Percentiles rank a stretch among this genome's conserved stretches.
phyloP scores from a whole-genome alignment of 92 coral and sea anemone genomes.

The Bergia puertoricense region DNA sequence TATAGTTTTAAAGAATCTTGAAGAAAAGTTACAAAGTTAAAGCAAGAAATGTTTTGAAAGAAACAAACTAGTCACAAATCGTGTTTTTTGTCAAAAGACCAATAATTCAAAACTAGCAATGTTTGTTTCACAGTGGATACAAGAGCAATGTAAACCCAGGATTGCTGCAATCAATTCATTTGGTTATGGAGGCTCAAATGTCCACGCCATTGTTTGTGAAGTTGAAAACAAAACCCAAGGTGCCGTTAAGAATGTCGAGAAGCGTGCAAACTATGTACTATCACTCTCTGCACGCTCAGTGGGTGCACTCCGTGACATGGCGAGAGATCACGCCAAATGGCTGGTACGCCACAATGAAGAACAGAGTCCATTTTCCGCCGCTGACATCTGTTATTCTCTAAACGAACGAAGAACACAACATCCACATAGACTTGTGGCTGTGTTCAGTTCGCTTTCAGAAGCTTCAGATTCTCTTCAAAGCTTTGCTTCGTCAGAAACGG shows the following conservation, averaged over 20 bases:
- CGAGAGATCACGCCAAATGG: slow-evolving; percentile 46
- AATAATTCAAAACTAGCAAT: too few relatives aligned
- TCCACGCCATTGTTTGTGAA: slow-evolving; percentile 71
- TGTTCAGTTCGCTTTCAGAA: too few relatives aligned
- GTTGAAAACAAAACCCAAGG: slow-evolving; percentile 1
- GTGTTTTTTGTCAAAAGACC: too few relatives aligned
- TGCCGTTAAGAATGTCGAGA: neutral
- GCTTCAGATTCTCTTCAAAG: too few relatives aligned
- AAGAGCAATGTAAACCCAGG: slow-evolving; percentile 50
- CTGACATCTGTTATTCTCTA: slow-evolving; percentile 62
- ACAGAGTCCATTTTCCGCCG: slow-evolving; percentile 8
- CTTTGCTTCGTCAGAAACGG: slow-evolving; percentile 48
- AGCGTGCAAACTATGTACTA: slow-evolving; percentile 34
- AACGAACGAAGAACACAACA: slow-evolving; percentile 56
- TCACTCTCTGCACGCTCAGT: too few relatives aligned
- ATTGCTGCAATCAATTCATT: too few relatives aligned
- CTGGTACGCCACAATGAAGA: slow-evolving; percentile 32
- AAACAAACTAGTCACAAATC: too few relatives aligned
- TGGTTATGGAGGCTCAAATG: slow-evolving; percentile 86
- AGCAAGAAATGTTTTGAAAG: too few relatives aligned
- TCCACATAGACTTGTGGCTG: too few relatives aligned
- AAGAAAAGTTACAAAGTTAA: too few relatives aligned
- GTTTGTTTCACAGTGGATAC: slow-evolving; percentile 44
- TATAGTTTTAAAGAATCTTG: too few relatives aligned
- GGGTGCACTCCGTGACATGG: slow-evolving; percentile 59